Percentiles rank a stretch among this genome's conserved stretches.
phyloP scores from a whole-genome alignment of 2,888 invertebrate genomes.

The Epistrophe grossulariae region DNA sequence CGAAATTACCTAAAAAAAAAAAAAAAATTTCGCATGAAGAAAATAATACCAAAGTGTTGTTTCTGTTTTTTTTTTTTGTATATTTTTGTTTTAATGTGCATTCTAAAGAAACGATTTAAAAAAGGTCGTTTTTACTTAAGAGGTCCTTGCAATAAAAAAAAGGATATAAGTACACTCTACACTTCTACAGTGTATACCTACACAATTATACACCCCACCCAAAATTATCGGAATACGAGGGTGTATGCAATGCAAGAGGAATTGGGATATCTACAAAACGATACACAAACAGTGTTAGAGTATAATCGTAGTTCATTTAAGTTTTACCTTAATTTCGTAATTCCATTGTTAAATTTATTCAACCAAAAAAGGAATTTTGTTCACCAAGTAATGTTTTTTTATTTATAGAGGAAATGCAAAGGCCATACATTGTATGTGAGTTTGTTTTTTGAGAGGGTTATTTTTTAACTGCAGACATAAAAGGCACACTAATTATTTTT shows the following conservation, averaged over 20 bases:
- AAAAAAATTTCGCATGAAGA: too few species aligned
- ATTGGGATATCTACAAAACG: background rate
- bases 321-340: slow-evolving; percentile 10
- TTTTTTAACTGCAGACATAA: too few species aligned
- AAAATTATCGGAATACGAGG: background rate
- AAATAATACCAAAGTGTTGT: too few species aligned
- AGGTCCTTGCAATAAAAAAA: background rate
- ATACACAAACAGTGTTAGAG: background rate
- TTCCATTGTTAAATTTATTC: slow-evolving; percentile 17
- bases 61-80: too few species aligned
- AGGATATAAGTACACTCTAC: too few species aligned
- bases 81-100: background rate
- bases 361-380: slow-evolving; percentile 7
- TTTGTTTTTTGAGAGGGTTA: too few species aligned
- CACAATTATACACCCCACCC: background rate
- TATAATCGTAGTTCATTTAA: slow-evolving; percentile 1
- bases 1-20: too few species aligned
- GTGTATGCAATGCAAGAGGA: too few species aligned
- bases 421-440: background rate
- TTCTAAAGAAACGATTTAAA: slow-evolving; percentile 9
- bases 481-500: too few species aligned
- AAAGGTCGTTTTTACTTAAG: slow-evolving; percentile 9
- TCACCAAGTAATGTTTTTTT: background rate
- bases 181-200: background rate
- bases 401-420: background rate